Evolutionary conservation across 2,113 vertebrate species (phyloP), one percentile per base, ranked within the genome.

Genomic region (Uria lomvia): DNA sequence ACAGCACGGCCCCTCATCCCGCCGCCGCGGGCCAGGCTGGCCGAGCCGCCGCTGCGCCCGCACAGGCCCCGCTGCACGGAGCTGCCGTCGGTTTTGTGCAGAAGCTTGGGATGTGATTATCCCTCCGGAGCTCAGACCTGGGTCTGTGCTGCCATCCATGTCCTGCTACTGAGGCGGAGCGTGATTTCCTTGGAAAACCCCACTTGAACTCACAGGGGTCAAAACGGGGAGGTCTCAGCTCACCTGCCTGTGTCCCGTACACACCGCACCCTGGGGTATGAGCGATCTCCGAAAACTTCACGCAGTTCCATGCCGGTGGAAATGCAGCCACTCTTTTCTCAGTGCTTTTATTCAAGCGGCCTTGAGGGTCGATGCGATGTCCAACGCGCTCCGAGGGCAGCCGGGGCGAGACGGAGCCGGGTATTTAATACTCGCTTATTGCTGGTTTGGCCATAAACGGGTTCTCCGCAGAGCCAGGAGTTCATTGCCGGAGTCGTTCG

Each of bases 291-390:
- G 1, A 34, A 16, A 56, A 5, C 6, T 26, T 32, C 45, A 3
- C 0, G 0, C 2, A 4, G 68, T 1, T 86, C 40, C 65, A 62
- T 1, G 0, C 36, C 1, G 1, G 60, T 22, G 34, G 66, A 42
- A 56, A 24, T 2, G 6, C 86, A 47, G 45, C 36, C 29, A 4
- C 43, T 8, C 3, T 9, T 27, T 26, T 18, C 50, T 66, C 68
- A 8, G 50, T 2, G 58, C 49, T 55, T 19, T 26, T 52, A 6
- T 2, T 32, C 15, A 22, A 85, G 82, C 2, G 72, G 40, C 50
- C 75, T 24, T 20, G 13, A 60, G 71, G 62, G 59, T 55, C 53
- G 8, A 15, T 2, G 56, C 23, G 1, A 4, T 1, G 27, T 17
- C 58, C 56, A 30, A 5, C 5, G 2, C 0, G n/a, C 12, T 59